phyloP scores from a whole-genome alignment of 2,113 vertebrate genomes.

The Stegastes partitus region DNA sequence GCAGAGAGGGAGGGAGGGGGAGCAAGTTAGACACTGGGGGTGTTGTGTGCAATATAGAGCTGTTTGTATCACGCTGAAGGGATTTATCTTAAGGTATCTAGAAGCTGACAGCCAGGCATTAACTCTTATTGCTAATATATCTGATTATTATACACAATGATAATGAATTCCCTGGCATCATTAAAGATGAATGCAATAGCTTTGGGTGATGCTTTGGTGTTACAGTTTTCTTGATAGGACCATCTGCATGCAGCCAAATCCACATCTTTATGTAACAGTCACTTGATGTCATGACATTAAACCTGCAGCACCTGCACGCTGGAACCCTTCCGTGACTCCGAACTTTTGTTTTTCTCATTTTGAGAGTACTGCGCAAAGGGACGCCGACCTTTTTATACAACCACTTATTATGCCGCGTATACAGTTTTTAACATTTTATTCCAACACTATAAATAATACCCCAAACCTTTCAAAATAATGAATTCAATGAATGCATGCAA shows the following conservation, averaged over 20 bases:
- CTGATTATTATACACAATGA: slow-evolving; percentile 57
- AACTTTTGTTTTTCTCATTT: slow-evolving; percentile 29
- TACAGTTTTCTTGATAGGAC: slow-evolving; percentile 14
- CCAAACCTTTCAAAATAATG: slow-evolving; percentile 70
- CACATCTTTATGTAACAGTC: slow-evolving; percentile 15
- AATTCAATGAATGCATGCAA: slow-evolving; percentile 51
- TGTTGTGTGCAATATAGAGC: slow-evolving; percentile 43
- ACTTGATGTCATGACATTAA: not conserved
- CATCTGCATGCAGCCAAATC: slow-evolving; percentile 5
- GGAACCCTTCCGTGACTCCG: not conserved
- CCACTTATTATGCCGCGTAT: slow-evolving; percentile 39
- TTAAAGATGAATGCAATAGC: slow-evolving; percentile 52
- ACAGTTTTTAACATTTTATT: slow-evolving; percentile 47
- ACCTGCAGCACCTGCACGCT: not conserved
- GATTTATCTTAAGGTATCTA: slow-evolving; percentile 48
- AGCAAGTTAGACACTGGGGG: slow-evolving; percentile 56
- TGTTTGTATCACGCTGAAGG: slow-evolving; percentile 59
- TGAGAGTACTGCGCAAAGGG: slow-evolving; percentile 4
- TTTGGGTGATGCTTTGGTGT: slow-evolving; percentile 34
- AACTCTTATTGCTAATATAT: slow-evolving; percentile 60
- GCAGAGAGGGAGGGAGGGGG: slow-evolving; percentile 56
- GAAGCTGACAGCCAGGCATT: slow-evolving; percentile 58
- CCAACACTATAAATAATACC: slow-evolving; percentile 65
- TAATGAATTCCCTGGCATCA: slow-evolving; percentile 49
- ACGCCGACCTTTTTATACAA: slow-evolving; percentile 12